Base-by-base conservation (phyloP, 2,113 vertebrate species). In the Brienomyrus longianalis region DNA sequence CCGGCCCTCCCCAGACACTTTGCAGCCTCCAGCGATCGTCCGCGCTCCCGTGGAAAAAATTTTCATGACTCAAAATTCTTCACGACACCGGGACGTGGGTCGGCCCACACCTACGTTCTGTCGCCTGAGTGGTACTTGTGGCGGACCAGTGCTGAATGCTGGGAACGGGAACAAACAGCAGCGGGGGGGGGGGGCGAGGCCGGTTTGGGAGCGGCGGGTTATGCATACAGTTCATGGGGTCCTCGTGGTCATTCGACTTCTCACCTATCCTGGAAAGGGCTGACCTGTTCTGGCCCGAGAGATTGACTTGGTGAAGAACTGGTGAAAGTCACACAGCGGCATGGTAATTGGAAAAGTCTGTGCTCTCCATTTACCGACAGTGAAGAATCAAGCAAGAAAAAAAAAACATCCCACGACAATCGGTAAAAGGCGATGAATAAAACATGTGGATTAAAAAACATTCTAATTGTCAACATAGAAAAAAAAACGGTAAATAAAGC, bases 81-180 rank as follows among this genome's bases (percentile, higher is more conserved):
- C 88, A 51, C 5, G 1, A 23, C n/a, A 9, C 45, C 9, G 15
- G 43, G 93, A 92, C 83, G 54, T 1, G 84, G 91, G 90, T 91
- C 93, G 9, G 83, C 83, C 74, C 74, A 48, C 83, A 45, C 23
- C 45, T 45, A 84, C 87, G 92, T 94, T 92, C 92, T 94, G 89
- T 93, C 92, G 89, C 91, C 80, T 47, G 52, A 39, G 91, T 94
- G 94, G 91, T 88, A 92, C 93, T 95, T 94, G 92, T 95, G 91
- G 90, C 93, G 59, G 91, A 88, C 31, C 54, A 1, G 93, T 83
- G 93, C 92, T 91, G 93, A 93, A 95, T 94, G 94, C 93, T 93
- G 90, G 93, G 70, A 35, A 35, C 19, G 43, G 27, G 52, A 35
- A 77, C 47, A 88, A 50, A 88, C 31, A 47, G 43, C 21, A 66